Conservation (phyloP, 64 coral and sea anemone genomes). For the Actinia tenebrosa region DNA sequence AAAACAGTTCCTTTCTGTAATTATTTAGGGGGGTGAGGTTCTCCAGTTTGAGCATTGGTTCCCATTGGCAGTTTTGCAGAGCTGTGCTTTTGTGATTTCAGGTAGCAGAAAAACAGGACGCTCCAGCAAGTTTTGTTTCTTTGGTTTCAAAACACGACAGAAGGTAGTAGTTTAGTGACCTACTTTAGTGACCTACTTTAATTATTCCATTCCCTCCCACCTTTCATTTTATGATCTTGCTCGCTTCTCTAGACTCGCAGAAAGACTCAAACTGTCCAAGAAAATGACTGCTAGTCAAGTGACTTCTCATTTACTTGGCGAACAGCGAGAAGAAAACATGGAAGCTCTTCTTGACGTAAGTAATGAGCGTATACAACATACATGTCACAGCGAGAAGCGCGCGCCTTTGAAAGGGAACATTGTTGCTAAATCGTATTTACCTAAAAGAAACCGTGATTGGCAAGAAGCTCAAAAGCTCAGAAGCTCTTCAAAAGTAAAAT, state of each 20-base stretch:
- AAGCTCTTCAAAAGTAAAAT: no score
- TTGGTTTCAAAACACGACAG: not conserved
- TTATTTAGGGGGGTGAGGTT: no score
- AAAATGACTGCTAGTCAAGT: not conserved
- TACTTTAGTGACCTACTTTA: no score
- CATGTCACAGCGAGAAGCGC: not conserved
- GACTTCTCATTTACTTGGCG: constrained; percentile 5
- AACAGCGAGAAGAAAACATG: not conserved
- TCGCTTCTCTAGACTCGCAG: not conserved
- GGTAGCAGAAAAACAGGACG: not conserved
- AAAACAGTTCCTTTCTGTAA: no score
- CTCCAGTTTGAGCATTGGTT: no score
- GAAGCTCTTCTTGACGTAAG: constrained; percentile 14
- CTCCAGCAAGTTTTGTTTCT: not conserved
- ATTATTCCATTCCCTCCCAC: no score
- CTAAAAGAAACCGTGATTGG: no score
- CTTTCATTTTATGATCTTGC: not conserved
- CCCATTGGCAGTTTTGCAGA: not conserved
- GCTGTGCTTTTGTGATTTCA: not conserved
- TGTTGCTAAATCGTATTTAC: no score
- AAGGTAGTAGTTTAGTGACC: not conserved
- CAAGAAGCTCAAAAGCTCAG: no score
- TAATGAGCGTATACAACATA: not conserved
- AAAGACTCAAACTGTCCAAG: not conserved
- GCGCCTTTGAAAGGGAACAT: not conserved